Conservation (phyloP, 2,113 vertebrate genomes). For the Ciconia boyciana region DNA sequence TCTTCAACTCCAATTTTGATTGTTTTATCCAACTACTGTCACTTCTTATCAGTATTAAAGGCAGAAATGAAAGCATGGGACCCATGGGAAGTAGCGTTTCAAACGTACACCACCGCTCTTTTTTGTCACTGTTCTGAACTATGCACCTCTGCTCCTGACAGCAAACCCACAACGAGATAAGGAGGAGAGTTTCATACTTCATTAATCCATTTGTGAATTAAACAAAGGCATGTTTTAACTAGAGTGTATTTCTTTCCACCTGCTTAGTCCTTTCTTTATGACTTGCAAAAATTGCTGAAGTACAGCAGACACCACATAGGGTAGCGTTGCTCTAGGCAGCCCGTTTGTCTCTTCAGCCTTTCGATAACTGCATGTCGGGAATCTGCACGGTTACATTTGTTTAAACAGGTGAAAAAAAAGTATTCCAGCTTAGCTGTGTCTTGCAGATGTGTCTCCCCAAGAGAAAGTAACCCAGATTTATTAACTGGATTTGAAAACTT, state of each 20-base stretch:
- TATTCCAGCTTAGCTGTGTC: not conserved
- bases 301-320: not conserved
- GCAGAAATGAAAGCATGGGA: slow-evolving; percentile 68
- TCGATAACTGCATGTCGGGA: not conserved
- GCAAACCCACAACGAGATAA: slow-evolving; percentile 13
- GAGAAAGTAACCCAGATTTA: not conserved
- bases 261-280: not conserved
- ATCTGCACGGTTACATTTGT: not conserved
- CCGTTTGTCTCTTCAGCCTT: not conserved
- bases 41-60: slow-evolving; percentile 79
- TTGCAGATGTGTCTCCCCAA: not conserved
- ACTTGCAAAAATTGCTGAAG: not conserved
- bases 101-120: not conserved
- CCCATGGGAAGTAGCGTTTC: slow-evolving; percentile 55
- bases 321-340: not conserved
- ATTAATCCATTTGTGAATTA: slow-evolving; percentile 51
- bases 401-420: not conserved
- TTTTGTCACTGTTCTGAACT: slow-evolving; percentile 45
- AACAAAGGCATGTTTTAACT: slow-evolving; percentile 22
- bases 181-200: slow-evolving; percentile 16
- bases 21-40: slow-evolving; percentile 81
- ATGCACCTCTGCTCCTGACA: slow-evolving; percentile 17
- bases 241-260: not conserved
- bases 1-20: slow-evolving; percentile 77
- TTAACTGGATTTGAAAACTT: not conserved